Evolutionary conservation across 2,888 invertebrate species (phyloP).

Genomic region (Scrobipalpa costella): DNA sequence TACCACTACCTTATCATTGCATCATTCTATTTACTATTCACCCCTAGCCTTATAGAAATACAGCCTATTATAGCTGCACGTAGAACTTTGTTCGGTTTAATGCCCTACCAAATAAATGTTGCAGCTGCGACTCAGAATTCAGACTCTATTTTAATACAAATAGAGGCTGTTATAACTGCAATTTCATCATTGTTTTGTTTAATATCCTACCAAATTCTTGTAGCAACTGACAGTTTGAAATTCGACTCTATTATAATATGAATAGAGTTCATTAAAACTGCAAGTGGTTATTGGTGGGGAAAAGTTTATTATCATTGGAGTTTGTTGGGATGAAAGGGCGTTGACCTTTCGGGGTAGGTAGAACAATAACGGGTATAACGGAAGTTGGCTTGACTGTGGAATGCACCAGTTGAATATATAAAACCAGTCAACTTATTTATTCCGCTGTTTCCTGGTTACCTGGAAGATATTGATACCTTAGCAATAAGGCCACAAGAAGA

Average conservation of each 20-base stretch:
- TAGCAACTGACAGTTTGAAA: conserved; percentile 7
- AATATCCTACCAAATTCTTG: conserved; percentile 35
- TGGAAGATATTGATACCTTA: no score
- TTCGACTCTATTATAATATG: not conserved
- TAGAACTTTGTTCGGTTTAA: conserved; percentile 36
- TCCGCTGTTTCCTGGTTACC: no score
- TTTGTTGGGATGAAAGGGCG: conserved; percentile 41
- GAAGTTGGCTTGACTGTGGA: not conserved
- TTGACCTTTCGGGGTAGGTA: conserved; percentile 38
- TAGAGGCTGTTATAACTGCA: not conserved
- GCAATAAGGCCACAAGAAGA: no score
- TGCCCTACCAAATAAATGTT: conserved; percentile 34
- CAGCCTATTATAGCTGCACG: conserved; percentile 18
- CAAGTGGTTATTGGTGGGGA: conserved; percentile 35
- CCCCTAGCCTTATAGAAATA: conserved; percentile 39
- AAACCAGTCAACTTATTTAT: no score
- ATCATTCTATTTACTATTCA: conserved; percentile 30
- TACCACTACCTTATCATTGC: conserved; percentile 34
- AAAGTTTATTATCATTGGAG: conserved; percentile 51
- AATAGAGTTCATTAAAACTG: not conserved
- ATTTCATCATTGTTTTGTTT: conserved; percentile 35
- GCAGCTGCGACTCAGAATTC: not conserved
- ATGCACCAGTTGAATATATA: not conserved
- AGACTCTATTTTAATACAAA: not conserved
- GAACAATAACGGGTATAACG: not conserved